Conservation (phyloP, 2,888 invertebrate species). For the Mycogona germanica region DNA sequence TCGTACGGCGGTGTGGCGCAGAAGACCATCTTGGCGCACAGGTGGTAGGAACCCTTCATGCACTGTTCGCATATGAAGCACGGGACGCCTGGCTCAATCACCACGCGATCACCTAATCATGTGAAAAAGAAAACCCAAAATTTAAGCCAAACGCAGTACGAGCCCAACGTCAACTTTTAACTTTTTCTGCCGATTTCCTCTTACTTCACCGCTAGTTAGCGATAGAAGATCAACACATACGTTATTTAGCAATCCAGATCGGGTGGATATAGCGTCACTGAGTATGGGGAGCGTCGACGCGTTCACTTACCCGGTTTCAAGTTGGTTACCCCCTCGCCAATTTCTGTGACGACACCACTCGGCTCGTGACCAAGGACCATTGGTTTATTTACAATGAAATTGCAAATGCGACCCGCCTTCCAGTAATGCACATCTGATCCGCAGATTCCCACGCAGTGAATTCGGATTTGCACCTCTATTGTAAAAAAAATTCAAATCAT, state of each 20-base stretch:
- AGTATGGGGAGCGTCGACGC: too few relatives aligned
- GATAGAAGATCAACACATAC: too few relatives aligned
- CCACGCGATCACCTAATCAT: conserved; percentile 69
- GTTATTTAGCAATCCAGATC: too few relatives aligned
- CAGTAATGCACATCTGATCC: conserved; percentile 90
- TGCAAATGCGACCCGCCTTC: conserved; percentile 68
- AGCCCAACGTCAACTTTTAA: too few relatives aligned
- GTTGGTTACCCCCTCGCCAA: conserved; percentile 46
- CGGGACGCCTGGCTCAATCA: conserved; percentile 85
- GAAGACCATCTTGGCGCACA: conserved; percentile 75
- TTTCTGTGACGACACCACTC: conserved; percentile 43
- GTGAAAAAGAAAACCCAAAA: neutral
- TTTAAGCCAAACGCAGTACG: neutral
- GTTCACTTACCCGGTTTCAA: conserved; percentile 43
- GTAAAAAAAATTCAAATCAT: conserved; percentile 23
- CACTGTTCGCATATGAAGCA: conserved; percentile 76
- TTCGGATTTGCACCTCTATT: conserved; percentile 70
- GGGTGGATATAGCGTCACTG: too few relatives aligned
- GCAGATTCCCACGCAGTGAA: conserved; percentile 93
- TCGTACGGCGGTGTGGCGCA: conserved; percentile 92
- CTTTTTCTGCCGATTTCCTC: too few relatives aligned
- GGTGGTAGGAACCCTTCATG: conserved; percentile 78
- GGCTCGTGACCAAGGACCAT: conserved; percentile 96
- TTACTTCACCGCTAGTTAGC: too few relatives aligned
- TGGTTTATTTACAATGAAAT: conserved; percentile 70